Evolutionary conservation across 2,888 invertebrate species (phyloP).

Genomic region (Plagodis dolabraria): DNA sequence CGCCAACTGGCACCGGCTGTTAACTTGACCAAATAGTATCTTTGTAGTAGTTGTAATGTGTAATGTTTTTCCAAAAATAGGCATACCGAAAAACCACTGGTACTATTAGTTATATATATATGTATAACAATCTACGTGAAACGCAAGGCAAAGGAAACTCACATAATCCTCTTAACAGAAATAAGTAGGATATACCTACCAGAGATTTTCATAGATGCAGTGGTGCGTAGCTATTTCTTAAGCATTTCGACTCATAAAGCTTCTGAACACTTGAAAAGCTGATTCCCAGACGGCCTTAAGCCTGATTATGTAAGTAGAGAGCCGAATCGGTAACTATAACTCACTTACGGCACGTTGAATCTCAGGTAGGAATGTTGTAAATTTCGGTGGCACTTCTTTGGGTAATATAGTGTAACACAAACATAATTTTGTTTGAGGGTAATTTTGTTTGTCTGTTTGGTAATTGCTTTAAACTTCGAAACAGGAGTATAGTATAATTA

Average conservation of each 20-base stretch:
- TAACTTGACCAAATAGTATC: too few species aligned
- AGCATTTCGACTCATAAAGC: conserved; percentile 23
- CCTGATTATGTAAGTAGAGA: conserved; percentile 17
- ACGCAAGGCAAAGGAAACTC: too few species aligned
- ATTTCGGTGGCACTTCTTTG: conserved; percentile 6
- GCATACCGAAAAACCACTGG: too few species aligned
- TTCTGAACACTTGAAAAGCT: conserved; percentile 15
- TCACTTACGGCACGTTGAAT: conserved; percentile 20
- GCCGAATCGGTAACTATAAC: conserved; percentile 17
- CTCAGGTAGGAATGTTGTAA: conserved; percentile 11
- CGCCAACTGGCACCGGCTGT: too few species aligned
- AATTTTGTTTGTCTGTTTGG: not conserved
- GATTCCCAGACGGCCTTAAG: conserved; percentile 22
- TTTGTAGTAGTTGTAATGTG: too few species aligned
- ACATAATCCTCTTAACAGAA: too few species aligned
- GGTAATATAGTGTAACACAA: not conserved
- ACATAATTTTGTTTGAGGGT: too few species aligned
- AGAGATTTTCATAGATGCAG: not conserved
- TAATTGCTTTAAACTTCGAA: not conserved
- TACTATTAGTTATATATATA: too few species aligned
- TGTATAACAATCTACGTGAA: too few species aligned
- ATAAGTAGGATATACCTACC: too few species aligned
- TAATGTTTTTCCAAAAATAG: too few species aligned
- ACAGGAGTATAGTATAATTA: too few species aligned
- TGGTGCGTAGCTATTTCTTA: conserved; percentile 25